Evolutionary conservation across 2,888 invertebrate species (phyloP).

Genomic region (Tipula lateralis): DNA sequence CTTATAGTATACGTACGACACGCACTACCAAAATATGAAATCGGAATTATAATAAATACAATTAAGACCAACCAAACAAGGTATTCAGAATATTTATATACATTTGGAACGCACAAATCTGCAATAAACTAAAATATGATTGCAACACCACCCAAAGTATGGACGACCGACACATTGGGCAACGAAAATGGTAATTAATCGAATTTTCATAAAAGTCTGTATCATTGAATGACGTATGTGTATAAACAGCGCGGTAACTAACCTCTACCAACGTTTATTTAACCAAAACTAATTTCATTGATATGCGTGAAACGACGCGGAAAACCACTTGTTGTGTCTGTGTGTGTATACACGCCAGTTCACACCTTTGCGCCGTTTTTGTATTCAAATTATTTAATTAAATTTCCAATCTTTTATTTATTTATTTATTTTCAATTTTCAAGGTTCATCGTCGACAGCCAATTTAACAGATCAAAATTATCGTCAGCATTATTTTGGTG

Average conservation of each 20-base stretch:
- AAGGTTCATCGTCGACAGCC: background rate
- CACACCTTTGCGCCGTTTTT: background rate
- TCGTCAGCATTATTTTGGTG: conserved; percentile 26
- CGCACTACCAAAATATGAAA: background rate
- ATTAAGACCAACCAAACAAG: background rate
- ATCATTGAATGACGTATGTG: background rate
- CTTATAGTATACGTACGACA: background rate
- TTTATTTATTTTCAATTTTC: background rate
- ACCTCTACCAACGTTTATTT: background rate
- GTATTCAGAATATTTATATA: background rate
- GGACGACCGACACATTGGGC: background rate
- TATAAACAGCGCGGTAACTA: background rate
- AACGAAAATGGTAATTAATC: background rate
- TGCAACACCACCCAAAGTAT: background rate
- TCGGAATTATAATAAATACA: background rate
- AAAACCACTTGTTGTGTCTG: background rate
- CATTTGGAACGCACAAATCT: background rate
- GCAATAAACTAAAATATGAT: background rate
- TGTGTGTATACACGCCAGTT: background rate
- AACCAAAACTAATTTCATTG: background rate
- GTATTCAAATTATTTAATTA: background rate
- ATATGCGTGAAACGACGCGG: background rate
- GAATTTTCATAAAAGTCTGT: background rate
- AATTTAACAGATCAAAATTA: background rate
- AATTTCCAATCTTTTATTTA: background rate